Evolutionary conservation across 2,113 vertebrate genomes (phyloP).

Genomic region (Antennarius striatus): DNA sequence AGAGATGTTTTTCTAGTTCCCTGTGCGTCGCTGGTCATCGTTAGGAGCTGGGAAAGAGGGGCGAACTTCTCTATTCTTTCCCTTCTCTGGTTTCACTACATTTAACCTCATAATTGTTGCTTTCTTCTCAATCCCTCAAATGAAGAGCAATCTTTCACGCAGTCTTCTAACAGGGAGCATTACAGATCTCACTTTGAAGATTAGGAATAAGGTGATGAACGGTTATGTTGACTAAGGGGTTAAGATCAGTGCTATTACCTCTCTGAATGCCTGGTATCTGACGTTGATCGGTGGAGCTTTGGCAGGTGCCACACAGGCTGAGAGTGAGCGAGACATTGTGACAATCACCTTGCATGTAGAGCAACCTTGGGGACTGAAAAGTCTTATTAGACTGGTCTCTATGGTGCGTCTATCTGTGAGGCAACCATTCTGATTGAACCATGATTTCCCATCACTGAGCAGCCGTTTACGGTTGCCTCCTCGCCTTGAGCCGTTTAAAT

Average conservation of each 20-base stretch:
- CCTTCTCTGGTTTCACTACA: too few relatives aligned
- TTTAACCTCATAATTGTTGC: too few relatives aligned
- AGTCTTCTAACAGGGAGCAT: too few relatives aligned
- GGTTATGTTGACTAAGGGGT: not conserved
- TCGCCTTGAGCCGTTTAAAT: slow-evolving; percentile 31
- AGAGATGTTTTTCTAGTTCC: too few relatives aligned
- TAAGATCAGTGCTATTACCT: slow-evolving; percentile 8
- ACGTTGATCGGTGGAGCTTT: slow-evolving; percentile 17
- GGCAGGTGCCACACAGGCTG: not conserved
- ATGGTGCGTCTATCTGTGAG: slow-evolving; percentile 15
- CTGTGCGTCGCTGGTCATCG: too few relatives aligned
- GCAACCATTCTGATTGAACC: slow-evolving; percentile 32
- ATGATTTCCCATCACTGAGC: slow-evolving; percentile 18
- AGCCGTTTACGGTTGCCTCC: slow-evolving; percentile 15
- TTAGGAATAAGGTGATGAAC: not conserved
- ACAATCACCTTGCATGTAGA: slow-evolving; percentile 13
- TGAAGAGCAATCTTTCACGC: too few relatives aligned
- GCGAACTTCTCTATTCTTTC: too few relatives aligned
- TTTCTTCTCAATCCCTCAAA: too few relatives aligned
- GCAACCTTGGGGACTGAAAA: slow-evolving; percentile 16
- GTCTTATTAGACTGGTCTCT: not conserved
- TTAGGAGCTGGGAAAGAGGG: too few relatives aligned
- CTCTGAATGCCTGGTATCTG: not conserved
- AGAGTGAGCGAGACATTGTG: not conserved
- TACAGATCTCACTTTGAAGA: not conserved